Conservation (phyloP, 2,797 vertebrate species). For the Staurois parvus region DNA sequence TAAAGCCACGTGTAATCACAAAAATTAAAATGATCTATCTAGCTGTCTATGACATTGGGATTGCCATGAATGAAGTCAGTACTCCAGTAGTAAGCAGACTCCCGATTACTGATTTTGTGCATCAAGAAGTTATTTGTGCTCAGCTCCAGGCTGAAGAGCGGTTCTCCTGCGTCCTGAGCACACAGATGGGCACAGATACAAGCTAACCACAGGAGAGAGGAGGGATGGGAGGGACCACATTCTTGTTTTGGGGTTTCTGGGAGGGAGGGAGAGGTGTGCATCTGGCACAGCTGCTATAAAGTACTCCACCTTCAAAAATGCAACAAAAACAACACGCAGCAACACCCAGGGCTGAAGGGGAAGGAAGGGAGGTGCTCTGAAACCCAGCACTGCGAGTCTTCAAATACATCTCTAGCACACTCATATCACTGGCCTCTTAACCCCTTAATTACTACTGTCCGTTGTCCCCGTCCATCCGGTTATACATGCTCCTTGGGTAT, state of each 20-base stretch:
- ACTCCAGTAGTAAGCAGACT: no score
- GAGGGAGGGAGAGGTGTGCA: slow-evolving; percentile 74
- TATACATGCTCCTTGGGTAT: not conserved
- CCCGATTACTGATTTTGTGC: not conserved
- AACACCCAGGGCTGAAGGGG: slow-evolving; percentile 70
- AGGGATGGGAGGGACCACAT: slow-evolving; percentile 49
- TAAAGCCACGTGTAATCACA: no score
- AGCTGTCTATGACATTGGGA: no score
- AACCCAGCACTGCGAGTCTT: slow-evolving; percentile 60
- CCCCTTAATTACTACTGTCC: slow-evolving; percentile 36
- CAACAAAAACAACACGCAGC: slow-evolving; percentile 63
- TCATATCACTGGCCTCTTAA: slow-evolving; percentile 56
- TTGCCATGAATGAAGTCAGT: no score
- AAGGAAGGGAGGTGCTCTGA: slow-evolving; percentile 76
- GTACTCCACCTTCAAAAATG: slow-evolving; percentile 60
- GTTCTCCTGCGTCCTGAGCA: slow-evolving; percentile 58
- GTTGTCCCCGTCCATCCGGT: not conserved
- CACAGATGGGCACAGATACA: slow-evolving; percentile 49
- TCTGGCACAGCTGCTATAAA: slow-evolving; percentile 66
- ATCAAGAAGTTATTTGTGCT: not conserved
- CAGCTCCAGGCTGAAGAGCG: slow-evolving; percentile 20
- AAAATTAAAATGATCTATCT: no score
- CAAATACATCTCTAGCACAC: slow-evolving; percentile 45
- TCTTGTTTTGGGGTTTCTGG: slow-evolving; percentile 62
- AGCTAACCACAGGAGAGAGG: slow-evolving; percentile 45